These are phyloP conservation scores for Cheilosia impressa DNA, from an alignment of 2,888 invertebrate species.

Conservation along the genomic window DNA sequence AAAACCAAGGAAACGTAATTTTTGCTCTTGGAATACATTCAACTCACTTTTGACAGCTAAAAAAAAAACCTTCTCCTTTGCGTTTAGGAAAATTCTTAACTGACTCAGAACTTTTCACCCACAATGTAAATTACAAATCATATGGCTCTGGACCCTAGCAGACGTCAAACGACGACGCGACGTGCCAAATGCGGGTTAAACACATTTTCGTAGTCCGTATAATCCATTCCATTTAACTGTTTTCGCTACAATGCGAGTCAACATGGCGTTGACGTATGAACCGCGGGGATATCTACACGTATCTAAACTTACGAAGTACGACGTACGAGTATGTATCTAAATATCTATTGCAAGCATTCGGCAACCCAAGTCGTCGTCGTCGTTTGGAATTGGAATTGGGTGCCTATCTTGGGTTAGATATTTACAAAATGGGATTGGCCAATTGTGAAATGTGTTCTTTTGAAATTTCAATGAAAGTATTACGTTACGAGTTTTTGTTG, in stretches of 20 bases:
- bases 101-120: background rate
- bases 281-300: constrained; percentile 55
- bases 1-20: too few species aligned
- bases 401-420: constrained; percentile 67
- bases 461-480: constrained; percentile 75
- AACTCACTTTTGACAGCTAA: background rate
- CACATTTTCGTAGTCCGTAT: constrained; percentile 60
- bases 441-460: constrained; percentile 73
- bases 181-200: constrained; percentile 66
- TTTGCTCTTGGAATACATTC: background rate
- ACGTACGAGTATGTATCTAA: constrained; percentile 62
- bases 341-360: constrained; percentile 65
- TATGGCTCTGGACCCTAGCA: constrained; percentile 31
- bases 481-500: constrained; percentile 62
- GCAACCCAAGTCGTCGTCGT: constrained; percentile 35
- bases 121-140: constrained; percentile 18
- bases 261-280: constrained; percentile 59
- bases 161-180: constrained; percentile 22
- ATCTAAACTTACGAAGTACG: constrained; percentile 45
- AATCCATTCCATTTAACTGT: constrained; percentile 65
- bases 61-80: too few species aligned
- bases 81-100: background rate
- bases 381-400: constrained; percentile 69
- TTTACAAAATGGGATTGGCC: constrained; percentile 75
- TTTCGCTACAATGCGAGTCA: constrained; percentile 53